phyloP scores from a whole-genome alignment of 2,888 invertebrate species.

The Pseudococcus viburni region DNA sequence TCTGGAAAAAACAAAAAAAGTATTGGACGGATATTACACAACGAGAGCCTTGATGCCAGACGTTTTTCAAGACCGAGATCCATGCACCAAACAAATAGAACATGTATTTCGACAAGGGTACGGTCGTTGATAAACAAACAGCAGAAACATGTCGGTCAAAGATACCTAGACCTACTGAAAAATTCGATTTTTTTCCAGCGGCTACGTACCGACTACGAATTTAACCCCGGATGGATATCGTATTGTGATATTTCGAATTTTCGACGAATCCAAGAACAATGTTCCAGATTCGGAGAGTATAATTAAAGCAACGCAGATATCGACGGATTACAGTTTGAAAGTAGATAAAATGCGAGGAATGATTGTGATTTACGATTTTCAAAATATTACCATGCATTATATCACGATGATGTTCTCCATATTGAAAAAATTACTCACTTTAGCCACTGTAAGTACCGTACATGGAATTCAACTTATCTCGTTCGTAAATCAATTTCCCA shows the following conservation, averaged over 20 bases:
- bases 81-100: conserved; percentile 57
- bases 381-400: conserved; percentile 57
- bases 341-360: conserved; percentile 56
- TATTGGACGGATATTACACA: conserved; percentile 58
- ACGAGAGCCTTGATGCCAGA: conserved; percentile 59
- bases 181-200: conserved; percentile 66
- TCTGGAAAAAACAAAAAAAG: conserved; percentile 59
- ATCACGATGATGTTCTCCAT: conserved; percentile 44
- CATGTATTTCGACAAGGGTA: conserved; percentile 49
- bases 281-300: conserved; percentile 38
- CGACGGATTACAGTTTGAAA: conserved; percentile 53
- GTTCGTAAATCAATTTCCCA: not conserved
- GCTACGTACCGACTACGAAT: conserved; percentile 68
- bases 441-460: conserved; percentile 41
- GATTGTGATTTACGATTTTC: conserved; percentile 56
- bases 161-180: too few species aligned
- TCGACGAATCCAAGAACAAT: conserved; percentile 65
- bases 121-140: not conserved
- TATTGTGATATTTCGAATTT: conserved; percentile 68
- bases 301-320: conserved; percentile 58
- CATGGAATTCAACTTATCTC: not conserved
- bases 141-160: not conserved
- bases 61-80: conserved; percentile 61
- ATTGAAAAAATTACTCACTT: conserved; percentile 51
- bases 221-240: conserved; percentile 68